A percentile compares a stretch with the other conserved stretches of the same genome.
These are phyloP conservation scores for Ladona fulva DNA, from an alignment of 1,140 invertebrate species.

Conservation along the genomic window DNA sequence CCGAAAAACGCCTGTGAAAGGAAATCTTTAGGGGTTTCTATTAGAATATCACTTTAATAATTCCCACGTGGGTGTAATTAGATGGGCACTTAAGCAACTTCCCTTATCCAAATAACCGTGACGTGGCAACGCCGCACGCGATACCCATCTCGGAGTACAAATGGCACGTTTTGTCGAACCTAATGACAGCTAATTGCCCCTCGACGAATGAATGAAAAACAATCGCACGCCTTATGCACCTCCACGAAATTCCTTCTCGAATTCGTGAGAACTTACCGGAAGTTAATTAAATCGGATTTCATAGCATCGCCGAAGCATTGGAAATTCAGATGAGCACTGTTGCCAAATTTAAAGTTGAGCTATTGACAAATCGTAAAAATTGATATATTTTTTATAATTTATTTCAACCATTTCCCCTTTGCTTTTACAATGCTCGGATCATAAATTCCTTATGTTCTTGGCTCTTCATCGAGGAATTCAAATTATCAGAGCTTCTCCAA, in stretches of 20 bases:
- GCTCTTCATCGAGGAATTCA: too few species aligned
- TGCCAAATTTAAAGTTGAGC: too few species aligned
- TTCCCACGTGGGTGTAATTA: slow-evolving; percentile 4
- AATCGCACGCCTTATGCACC: background rate
- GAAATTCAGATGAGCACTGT: background rate
- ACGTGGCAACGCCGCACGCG: background rate
- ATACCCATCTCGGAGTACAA: background rate
- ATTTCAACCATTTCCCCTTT: too few species aligned
- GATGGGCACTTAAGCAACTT: background rate
- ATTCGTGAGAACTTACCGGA: background rate
- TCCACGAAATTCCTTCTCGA: background rate
- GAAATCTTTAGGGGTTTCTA: too few species aligned
- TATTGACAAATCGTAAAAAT: too few species aligned
- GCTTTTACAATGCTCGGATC: too few species aligned
- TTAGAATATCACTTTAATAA: background rate
- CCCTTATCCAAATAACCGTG: background rate
- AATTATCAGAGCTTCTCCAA: too few species aligned
- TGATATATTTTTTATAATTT: too few species aligned
- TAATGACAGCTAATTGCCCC: slow-evolving; percentile 8
- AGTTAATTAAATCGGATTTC: background rate
- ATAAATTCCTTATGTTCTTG: too few species aligned
- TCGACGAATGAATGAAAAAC: slow-evolving; percentile 1
- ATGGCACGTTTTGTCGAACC: background rate
- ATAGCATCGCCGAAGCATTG: background rate
- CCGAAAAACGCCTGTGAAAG: too few species aligned